These are phyloP conservation scores for Iselma pallidipennis DNA, from an alignment of 2,888 invertebrate species.

Conservation along the genomic window DNA sequence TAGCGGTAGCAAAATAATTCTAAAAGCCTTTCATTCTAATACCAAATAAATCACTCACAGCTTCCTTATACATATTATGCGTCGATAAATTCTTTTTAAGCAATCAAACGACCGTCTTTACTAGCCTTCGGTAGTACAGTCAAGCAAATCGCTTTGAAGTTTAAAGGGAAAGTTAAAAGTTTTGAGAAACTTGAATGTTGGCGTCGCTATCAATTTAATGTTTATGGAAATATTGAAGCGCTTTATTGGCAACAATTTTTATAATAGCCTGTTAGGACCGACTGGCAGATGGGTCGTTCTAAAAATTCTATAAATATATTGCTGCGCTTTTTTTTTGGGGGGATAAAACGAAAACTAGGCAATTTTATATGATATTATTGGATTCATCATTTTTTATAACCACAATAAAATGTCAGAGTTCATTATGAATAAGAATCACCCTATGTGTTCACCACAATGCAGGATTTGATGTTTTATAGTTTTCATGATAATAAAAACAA, in stretches of 20 bases:
- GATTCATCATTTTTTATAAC: background rate
- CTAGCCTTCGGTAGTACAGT: background rate
- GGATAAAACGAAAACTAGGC: background rate
- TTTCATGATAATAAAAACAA: background rate
- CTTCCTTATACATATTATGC: background rate
- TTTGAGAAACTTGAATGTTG: background rate
- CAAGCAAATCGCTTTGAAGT: background rate
- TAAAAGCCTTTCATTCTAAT: background rate
- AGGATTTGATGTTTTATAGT: background rate
- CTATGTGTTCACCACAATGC: background rate
- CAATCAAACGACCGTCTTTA: background rate
- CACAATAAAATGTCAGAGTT: background rate
- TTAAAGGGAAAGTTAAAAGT: background rate
- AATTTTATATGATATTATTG: background rate
- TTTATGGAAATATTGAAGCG: background rate
- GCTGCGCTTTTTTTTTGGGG: background rate
- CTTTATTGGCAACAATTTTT: background rate
- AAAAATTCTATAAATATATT: background rate
- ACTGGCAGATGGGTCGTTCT: background rate
- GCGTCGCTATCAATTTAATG: background rate
- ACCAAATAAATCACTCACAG: background rate
- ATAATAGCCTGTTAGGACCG: background rate
- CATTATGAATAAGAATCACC: background rate
- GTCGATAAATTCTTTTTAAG: background rate
- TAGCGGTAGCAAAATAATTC: background rate